Evolutionary conservation across 23 tunicate species (phyloP).

Genomic region (Phallusia fumigata): DNA sequence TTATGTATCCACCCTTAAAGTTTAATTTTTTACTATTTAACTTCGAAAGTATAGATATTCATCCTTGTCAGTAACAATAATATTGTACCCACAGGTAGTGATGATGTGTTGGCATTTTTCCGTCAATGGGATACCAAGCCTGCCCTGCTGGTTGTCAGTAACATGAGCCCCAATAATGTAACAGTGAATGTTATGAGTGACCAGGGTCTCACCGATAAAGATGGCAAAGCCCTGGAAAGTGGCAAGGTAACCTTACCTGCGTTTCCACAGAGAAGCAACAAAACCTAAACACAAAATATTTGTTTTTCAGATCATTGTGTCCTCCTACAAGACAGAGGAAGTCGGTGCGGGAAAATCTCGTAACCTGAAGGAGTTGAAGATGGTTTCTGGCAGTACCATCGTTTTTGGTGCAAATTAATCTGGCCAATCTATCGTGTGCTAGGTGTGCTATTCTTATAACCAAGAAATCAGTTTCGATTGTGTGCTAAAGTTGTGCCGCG

Average conservation of each 20-base stretch:
- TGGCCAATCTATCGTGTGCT: neutral
- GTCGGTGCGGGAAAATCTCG: neutral
- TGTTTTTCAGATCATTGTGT: neutral
- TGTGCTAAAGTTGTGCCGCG: neutral
- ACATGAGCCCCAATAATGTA: constrained; percentile 33
- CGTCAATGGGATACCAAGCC: constrained; percentile 71
- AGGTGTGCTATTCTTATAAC: neutral
- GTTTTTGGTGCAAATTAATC: neutral
- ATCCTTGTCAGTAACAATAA: neutral
- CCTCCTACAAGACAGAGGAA: neutral
- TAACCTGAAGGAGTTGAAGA: neutral
- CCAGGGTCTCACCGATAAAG: neutral
- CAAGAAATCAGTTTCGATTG: neutral
- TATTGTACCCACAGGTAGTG: constrained; percentile 15
- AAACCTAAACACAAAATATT: neutral
- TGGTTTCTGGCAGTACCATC: neutral
- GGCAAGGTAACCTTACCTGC: neutral
- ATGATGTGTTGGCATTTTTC: constrained; percentile 45
- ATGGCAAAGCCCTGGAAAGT: neutral
- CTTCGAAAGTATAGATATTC: neutral
- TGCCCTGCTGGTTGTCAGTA: constrained; percentile 52
- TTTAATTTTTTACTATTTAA: neutral
- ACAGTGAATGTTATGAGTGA: constrained; percentile 18
- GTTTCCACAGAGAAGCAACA: no score
- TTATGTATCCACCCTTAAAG: neutral